Conservation (phyloP, 1,140 invertebrate genomes). For the Tetramorium simillimum region DNA sequence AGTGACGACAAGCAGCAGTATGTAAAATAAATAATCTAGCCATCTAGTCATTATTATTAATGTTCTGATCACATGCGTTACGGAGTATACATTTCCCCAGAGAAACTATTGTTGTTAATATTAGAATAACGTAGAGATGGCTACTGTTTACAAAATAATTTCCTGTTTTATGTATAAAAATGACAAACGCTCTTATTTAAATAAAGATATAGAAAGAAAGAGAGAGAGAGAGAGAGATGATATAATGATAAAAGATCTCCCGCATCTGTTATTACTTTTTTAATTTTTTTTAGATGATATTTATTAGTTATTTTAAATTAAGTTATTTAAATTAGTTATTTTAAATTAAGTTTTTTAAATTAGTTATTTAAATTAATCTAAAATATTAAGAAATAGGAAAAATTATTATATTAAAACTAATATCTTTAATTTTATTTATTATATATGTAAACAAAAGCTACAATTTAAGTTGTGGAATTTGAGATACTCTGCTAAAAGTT, state of each 20-base stretch:
- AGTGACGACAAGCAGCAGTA: background rate
- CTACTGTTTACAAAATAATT: background rate
- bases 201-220: background rate
- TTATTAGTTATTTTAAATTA: background rate
- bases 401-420: background rate
- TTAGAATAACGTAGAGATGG: background rate
- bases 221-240: too few relatives aligned
- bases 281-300: background rate
- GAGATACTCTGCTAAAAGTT: background rate
- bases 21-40: background rate
- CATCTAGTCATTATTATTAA: slow-evolving; percentile 9
- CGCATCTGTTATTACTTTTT: background rate
- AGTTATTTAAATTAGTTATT: background rate
- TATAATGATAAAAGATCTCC: background rate
- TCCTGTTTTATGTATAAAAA: background rate
- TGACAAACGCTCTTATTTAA: background rate
- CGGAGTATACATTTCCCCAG: background rate
- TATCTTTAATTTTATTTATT: background rate
- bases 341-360: background rate
- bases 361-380: too few relatives aligned
- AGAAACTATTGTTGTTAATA: background rate
- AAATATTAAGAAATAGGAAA: background rate
- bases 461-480: background rate
- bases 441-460: background rate
- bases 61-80: background rate